These are phyloP conservation scores for Ceuthmochares aereus DNA, from an alignment of 2,113 vertebrate species.

Conservation along the genomic window DNA sequence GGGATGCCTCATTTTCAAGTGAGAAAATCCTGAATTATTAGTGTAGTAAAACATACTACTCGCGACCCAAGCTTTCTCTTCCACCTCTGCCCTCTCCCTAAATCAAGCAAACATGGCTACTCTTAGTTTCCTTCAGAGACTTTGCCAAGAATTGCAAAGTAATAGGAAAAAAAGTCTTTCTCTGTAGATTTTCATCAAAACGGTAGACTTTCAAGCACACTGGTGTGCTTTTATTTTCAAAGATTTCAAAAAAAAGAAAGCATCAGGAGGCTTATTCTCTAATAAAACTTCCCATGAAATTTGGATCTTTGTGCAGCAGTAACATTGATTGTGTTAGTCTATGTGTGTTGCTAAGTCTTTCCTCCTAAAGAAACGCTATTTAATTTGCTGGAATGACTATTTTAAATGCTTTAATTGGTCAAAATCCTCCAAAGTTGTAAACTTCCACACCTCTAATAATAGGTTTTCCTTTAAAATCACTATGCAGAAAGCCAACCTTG, in stretches of 20 bases:
- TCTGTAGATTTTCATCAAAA: not conserved
- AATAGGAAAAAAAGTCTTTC: not conserved
- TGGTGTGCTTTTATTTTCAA: not conserved
- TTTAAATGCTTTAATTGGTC: not conserved
- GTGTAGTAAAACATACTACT: not conserved
- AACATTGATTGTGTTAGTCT: not conserved
- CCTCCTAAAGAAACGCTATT: not conserved
- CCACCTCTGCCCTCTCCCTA: not conserved
- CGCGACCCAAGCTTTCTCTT: not conserved
- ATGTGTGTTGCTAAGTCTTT: not conserved
- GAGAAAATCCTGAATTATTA: constrained; percentile 23
- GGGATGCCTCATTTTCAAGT: constrained; percentile 3
- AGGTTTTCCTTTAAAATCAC: not conserved
- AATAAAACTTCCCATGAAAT: not conserved
- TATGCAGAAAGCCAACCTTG: not conserved
- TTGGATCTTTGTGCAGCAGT: not conserved
- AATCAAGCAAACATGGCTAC: not conserved
- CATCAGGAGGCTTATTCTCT: not conserved
- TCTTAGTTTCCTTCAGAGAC: not conserved
- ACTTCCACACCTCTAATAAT: not conserved
- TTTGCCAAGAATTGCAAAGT: not conserved
- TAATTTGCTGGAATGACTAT: not conserved
- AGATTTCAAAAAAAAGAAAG: not conserved
- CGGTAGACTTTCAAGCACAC: not conserved
- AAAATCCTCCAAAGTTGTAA: not conserved